Conservation (phyloP, 35 echinoderm and acorn worm species). For the Diadema setosum region DNA sequence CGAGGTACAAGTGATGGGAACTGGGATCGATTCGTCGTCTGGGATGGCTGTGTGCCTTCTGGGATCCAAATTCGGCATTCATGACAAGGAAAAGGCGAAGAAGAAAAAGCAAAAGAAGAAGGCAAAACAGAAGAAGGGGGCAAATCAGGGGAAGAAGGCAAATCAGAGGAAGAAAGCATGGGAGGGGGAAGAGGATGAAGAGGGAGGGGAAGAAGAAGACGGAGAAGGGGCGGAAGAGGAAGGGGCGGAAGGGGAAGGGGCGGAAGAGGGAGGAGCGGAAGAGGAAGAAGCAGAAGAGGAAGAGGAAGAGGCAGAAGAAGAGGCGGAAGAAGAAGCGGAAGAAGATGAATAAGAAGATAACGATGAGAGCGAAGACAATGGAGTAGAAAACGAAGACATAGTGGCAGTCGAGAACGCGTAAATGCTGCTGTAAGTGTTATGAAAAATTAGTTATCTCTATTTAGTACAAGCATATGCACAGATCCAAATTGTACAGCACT, state of each 20-base stretch:
- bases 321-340: not conserved
- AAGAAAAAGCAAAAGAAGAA: not conserved
- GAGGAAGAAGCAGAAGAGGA: not conserved
- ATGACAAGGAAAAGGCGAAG: not conserved
- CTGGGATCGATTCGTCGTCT: not conserved
- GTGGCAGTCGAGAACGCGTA: no score
- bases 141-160: not conserved
- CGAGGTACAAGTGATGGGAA: not conserved
- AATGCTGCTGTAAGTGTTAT: no score
- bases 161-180: not conserved
- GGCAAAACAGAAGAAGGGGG: not conserved
- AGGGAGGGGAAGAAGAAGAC: not conserved
- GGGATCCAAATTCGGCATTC: not conserved
- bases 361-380: no score
- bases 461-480: no score
- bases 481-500: no score
- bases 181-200: not conserved
- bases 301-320: not conserved
- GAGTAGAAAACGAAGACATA: no score
- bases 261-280: not conserved
- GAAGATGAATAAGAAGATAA: not conserved
- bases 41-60: not conserved
- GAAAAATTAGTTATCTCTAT: no score
- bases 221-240: not conserved
- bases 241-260: not conserved